These are phyloP conservation scores for Microctonus brassicae DNA, from an alignment of 2,888 invertebrate genomes.

Conservation along the genomic window DNA sequence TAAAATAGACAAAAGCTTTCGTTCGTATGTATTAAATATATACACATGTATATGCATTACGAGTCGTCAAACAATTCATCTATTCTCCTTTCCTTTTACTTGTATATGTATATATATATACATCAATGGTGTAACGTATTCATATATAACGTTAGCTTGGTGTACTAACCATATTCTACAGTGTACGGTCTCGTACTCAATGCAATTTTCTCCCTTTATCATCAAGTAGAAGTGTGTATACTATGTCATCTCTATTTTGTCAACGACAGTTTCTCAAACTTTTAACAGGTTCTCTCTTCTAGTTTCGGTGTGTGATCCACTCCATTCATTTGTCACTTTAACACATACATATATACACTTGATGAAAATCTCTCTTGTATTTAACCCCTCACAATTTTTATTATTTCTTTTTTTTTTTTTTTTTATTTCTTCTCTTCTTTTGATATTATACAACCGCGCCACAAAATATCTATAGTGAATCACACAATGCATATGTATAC, in stretches of 20 bases:
- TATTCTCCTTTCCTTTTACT: constrained; percentile 61
- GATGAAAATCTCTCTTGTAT: neutral
- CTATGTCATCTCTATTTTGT: constrained; percentile 54
- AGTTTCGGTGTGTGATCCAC: neutral
- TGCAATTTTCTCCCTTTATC: constrained; percentile 33
- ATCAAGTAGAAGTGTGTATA: constrained; percentile 14
- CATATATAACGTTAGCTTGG: no score
- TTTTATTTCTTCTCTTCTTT: no score
- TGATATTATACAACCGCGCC: neutral
- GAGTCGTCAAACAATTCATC: constrained; percentile 63
- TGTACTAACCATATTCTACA: constrained; percentile 40
- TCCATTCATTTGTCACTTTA: neutral
- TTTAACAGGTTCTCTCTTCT: constrained; percentile 58
- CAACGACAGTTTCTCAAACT: constrained; percentile 58
- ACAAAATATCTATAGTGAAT: neutral
- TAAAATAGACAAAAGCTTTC: constrained; percentile 67
- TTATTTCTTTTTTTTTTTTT: neutral
- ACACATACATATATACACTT: neutral
- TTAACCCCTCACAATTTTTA: neutral
- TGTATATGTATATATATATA: constrained; percentile 15
- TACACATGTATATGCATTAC: neutral
- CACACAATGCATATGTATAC: no score
- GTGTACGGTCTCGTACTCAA: constrained; percentile 5
- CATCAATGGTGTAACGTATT: no score
- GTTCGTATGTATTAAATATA: constrained; percentile 15